Percentiles rank a stretch among this genome's conserved stretches.
Conservation (phyloP, 2,797 vertebrate genomes). For the Danio kyathit region DNA sequence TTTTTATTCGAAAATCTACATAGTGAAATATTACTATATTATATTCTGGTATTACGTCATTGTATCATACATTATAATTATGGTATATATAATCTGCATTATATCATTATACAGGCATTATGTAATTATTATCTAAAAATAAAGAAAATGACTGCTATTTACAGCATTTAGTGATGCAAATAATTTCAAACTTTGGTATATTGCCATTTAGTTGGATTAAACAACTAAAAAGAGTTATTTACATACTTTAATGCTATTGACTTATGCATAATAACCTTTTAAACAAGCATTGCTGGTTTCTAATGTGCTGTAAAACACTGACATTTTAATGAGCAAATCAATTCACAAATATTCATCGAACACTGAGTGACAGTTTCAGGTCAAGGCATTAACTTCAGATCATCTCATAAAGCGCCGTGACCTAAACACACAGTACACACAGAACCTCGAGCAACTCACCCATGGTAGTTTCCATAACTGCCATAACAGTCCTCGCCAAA, state of each 20-base stretch:
- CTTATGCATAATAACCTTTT: not conserved
- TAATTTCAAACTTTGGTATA: not conserved
- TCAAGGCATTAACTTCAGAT: conserved; percentile 7
- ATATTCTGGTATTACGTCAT: no score
- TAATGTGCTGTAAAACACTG: not conserved
- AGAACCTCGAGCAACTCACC: conserved; percentile 67
- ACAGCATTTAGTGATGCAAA: not conserved
- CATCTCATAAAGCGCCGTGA: not conserved
- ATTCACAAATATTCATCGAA: not conserved
- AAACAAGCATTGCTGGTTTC: not conserved
- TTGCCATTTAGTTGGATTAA: not conserved
- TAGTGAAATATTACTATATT: no score
- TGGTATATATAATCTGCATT: no score
- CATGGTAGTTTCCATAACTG: conserved; percentile 71
- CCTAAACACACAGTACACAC: not conserved
- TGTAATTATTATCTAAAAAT: no score
- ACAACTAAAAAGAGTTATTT: not conserved
- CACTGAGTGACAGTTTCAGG: not conserved
- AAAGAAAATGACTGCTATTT: not conserved
- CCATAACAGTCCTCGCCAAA: conserved; percentile 71
- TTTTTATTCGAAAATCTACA: no score
- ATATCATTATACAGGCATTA: no score
- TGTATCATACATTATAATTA: no score
- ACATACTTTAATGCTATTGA: not conserved
- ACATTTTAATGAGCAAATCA: not conserved